Percentiles rank a stretch among this genome's conserved stretches.
phyloP scores from a whole-genome alignment of 2,113 vertebrate species.

The Eudyptes chrysolophus region DNA sequence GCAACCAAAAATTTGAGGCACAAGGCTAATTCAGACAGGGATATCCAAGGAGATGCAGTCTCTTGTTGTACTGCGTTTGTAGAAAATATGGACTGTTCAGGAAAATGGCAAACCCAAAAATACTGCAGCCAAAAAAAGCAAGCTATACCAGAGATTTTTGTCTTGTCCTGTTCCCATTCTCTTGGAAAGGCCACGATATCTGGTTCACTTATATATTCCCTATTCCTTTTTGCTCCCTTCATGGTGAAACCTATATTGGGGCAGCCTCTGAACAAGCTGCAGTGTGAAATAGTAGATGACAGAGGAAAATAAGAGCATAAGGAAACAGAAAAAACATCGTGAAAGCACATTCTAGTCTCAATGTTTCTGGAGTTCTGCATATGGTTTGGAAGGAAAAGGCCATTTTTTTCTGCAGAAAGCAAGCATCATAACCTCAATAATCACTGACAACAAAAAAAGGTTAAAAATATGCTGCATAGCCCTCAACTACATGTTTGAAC shows the following conservation, averaged over 20 bases:
- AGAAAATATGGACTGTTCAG: not conserved
- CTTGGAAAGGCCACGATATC: not conserved
- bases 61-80: not conserved
- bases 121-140: not conserved
- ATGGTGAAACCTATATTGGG: not conserved
- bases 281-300: not conserved
- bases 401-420: not conserved
- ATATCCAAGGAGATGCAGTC: not conserved
- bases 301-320: not conserved
- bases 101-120: not conserved
- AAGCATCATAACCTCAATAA: not conserved
- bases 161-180: not conserved
- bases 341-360: not conserved
- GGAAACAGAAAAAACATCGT: not conserved
- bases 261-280: not conserved
- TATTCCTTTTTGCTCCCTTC: not conserved
- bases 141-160: not conserved
- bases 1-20: not conserved
- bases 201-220: not conserved
- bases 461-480: not conserved
- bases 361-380: not conserved
- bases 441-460: not conserved
- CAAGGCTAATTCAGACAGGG: not conserved
- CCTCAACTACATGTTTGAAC: not conserved
- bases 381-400: not conserved